Conservation (phyloP, 2,888 invertebrate genomes). For the Ommatoiulus sabulosus region DNA sequence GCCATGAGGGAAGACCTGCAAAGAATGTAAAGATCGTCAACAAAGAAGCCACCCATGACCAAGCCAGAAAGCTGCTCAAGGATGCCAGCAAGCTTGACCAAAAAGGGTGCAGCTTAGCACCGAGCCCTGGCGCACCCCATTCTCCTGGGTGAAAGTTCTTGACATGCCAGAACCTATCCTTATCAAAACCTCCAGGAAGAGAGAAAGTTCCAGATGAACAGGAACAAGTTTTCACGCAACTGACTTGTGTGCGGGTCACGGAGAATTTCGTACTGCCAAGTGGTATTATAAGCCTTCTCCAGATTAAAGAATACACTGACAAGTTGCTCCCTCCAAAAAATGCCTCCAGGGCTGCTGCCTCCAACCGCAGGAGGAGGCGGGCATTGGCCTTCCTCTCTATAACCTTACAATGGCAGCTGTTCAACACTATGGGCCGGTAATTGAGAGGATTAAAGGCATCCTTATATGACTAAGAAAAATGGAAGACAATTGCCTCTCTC, state of each 20-base stretch:
- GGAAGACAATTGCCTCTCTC: neutral
- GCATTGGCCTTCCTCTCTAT: slow-evolving; percentile 62
- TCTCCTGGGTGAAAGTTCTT: neutral
- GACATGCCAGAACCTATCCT: neutral
- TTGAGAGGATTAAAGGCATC: neutral
- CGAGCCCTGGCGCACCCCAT: neutral
- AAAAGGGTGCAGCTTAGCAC: neutral
- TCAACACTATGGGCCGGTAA: slow-evolving; percentile 63
- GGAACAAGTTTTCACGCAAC: neutral
- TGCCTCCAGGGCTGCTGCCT: neutral
- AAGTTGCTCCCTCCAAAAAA: neutral
- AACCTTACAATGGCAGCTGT: slow-evolving; percentile 63
- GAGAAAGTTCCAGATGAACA: neutral
- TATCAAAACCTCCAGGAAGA: neutral
- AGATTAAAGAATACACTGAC: neutral
- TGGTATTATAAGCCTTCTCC: slow-evolving; percentile 55
- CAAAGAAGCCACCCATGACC: too few species aligned
- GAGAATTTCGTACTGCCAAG: slow-evolving; percentile 50
- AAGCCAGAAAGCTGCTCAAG: neutral
- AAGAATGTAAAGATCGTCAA: too few species aligned
- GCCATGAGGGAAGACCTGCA: too few species aligned
- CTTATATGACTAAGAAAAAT: neutral
- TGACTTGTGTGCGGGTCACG: neutral
- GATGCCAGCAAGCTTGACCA: neutral
- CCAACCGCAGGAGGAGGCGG: slow-evolving; percentile 57